Conservation (phyloP, 2,888 invertebrate genomes). For the Thymelicus sylvestris region DNA sequence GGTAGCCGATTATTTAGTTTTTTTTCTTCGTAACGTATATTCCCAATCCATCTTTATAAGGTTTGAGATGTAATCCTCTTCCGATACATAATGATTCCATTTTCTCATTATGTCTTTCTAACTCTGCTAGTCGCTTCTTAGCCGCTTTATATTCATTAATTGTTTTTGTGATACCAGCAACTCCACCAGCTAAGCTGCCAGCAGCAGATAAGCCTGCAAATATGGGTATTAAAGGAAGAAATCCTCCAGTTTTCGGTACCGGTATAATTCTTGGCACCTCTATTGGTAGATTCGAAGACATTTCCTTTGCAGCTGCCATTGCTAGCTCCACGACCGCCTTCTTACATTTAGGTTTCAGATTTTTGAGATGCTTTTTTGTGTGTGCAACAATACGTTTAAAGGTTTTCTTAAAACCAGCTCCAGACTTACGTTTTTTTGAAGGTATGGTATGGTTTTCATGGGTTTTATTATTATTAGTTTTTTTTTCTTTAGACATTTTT, state of each 20-base stretch:
- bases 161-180: background rate
- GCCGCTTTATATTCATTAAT: background rate
- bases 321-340: background rate
- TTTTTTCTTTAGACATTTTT: too few species aligned
- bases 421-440: too few species aligned
- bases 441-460: too few species aligned
- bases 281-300: background rate
- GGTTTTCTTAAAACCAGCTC: too few species aligned
- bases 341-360: background rate
- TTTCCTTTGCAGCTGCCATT: background rate
- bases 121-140: background rate
- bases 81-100: background rate
- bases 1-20: background rate
- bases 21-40: background rate
- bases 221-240: background rate
- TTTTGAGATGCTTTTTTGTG: background rate
- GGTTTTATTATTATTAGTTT: too few species aligned
- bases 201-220: background rate
- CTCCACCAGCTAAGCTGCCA: background rate
- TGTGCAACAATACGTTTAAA: background rate
- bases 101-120: background rate
- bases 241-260: background rate
- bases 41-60: background rate
- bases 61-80: background rate
- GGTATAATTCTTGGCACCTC: background rate